These are phyloP conservation scores for Trichogramma dendrolimi DNA, from an alignment of 2,888 invertebrate species.

Conservation along the genomic window DNA sequence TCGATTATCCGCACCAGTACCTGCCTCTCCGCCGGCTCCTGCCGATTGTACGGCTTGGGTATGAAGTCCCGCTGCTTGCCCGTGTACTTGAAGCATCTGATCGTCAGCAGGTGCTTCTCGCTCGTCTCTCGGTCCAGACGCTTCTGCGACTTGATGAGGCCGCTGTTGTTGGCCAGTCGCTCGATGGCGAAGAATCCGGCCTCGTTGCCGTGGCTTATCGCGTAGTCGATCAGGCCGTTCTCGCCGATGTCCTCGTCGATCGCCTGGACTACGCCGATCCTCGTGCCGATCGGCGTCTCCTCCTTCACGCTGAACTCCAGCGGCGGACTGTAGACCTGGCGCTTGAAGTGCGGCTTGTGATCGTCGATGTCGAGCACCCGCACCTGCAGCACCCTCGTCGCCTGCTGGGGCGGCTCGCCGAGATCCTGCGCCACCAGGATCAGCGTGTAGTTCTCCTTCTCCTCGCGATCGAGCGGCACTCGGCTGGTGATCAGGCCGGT, in stretches of 20 bases:
- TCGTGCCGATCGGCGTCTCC: constrained; percentile 63
- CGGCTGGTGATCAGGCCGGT: constrained; percentile 71
- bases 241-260: constrained; percentile 71
- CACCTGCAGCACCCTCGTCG: constrained; percentile 67
- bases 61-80: constrained; percentile 40
- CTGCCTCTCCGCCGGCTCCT: constrained; percentile 68
- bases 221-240: constrained; percentile 72
- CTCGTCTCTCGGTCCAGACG: constrained; percentile 65
- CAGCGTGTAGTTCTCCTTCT: constrained; percentile 69
- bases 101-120: constrained; percentile 60
- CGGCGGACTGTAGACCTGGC: constrained; percentile 64
- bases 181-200: constrained; percentile 62
- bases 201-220: constrained; percentile 71
- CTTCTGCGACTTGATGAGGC: constrained; percentile 59
- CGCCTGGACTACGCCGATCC: constrained; percentile 66
- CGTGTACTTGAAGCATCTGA: constrained; percentile 66
- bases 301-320: constrained; percentile 63
- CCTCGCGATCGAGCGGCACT: constrained; percentile 69
- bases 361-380: constrained; percentile 73
- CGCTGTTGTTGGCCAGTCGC: constrained; percentile 63
- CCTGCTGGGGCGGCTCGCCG: constrained; percentile 73
- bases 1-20: constrained; percentile 64
- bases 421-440: constrained; percentile 74
- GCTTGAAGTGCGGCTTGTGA: constrained; percentile 68
- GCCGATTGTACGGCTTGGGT: constrained; percentile 62